phyloP scores from a whole-genome alignment of 2,113 vertebrate species.

The Vulpes ferrilata region DNA sequence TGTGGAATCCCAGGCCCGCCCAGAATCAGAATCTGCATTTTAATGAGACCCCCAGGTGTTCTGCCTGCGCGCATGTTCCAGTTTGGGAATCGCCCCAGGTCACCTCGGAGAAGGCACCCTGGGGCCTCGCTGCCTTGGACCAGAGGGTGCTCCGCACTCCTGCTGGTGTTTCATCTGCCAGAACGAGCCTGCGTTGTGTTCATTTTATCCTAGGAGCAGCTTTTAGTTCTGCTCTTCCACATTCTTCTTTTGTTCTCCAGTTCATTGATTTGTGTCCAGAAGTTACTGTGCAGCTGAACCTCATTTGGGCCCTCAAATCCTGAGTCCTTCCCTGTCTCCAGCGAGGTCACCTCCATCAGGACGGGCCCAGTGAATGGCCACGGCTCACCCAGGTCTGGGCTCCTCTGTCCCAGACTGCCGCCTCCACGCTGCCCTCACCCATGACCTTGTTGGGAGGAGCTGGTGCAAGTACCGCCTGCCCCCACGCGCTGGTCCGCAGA shows the following conservation, averaged over 20 bases:
- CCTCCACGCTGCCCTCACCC: neutral
- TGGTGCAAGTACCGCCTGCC: accelerated
- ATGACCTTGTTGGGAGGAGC: accelerated
- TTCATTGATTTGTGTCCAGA: neutral
- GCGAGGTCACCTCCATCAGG: neutral
- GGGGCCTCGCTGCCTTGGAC: neutral
- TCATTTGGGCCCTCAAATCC: neutral
- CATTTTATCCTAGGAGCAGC: neutral
- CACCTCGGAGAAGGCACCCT: neutral
- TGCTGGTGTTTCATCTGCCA: neutral
- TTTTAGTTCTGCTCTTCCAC: neutral
- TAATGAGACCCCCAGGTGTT: neutral
- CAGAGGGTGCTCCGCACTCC: neutral
- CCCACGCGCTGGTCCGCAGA: neutral
- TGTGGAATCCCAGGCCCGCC: neutral
- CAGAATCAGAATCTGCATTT: neutral
- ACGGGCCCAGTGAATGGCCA: neutral
- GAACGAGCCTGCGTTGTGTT: neutral
- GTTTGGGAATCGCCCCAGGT: neutral
- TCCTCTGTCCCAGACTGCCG: neutral
- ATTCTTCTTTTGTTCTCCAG: neutral
- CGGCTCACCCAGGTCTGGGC: neutral
- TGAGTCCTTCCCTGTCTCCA: neutral
- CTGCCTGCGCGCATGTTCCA: too few species aligned
- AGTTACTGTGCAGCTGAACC: neutral